These are phyloP conservation scores for Cataglyphis cursor DNA, from an alignment of 2,888 invertebrate genomes.

Conservation along the genomic window DNA sequence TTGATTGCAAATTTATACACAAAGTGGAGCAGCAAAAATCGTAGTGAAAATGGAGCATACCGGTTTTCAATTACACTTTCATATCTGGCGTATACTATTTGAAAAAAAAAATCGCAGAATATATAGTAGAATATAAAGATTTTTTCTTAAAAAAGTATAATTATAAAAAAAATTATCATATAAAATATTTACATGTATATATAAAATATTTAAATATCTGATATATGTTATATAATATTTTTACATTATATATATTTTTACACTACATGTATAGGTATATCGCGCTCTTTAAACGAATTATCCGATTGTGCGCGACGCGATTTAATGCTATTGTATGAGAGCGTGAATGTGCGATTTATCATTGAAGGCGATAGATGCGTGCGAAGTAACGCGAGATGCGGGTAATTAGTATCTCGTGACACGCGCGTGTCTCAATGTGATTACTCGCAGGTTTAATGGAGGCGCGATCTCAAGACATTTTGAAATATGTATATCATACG, in stretches of 20 bases:
- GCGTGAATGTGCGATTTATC: constrained; percentile 20
- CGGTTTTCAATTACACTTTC: background rate
- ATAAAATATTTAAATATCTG: background rate
- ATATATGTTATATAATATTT: no score
- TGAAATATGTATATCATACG: background rate
- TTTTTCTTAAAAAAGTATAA: background rate
- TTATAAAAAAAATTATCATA: background rate
- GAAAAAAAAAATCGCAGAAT: background rate
- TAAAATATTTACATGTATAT: background rate
- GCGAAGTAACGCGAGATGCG: constrained; percentile 39
- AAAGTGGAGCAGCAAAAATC: background rate
- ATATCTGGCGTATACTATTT: background rate
- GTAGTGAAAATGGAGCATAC: background rate
- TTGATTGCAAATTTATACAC: constrained; percentile 1
- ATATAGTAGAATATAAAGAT: background rate
- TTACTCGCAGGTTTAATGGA: constrained; percentile 29
- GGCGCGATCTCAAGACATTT: background rate
- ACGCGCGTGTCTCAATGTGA: constrained; percentile 37
- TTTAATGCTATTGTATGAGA: constrained; percentile 36
- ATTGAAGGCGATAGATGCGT: constrained; percentile 35
- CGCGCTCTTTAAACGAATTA: background rate
- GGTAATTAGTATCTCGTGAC: constrained; percentile 50
- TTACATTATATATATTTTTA: no score
- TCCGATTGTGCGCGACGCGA: constrained; percentile 24
- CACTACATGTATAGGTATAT: background rate